Conservation (phyloP, 2,888 invertebrate genomes). For the Pollenia amentaria region DNA sequence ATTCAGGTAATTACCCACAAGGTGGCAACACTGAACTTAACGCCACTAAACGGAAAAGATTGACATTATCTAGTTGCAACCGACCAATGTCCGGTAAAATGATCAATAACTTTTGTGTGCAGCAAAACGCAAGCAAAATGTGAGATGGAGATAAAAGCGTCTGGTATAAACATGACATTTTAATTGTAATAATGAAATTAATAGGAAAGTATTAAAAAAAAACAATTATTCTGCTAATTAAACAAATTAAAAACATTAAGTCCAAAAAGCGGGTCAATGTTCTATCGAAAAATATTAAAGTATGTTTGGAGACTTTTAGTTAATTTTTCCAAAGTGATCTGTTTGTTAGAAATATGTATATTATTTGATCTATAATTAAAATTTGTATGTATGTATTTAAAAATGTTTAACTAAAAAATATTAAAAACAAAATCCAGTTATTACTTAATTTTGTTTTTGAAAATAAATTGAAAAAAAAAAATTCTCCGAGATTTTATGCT, state of each 20-base stretch:
- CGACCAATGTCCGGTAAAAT: constrained; percentile 5
- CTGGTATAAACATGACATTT: not conserved
- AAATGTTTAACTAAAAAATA: not conserved
- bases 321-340: too few species aligned
- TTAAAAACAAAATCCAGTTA: constrained; percentile 52
- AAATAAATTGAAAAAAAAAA: not conserved
- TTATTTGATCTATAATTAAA: not conserved
- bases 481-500: constrained; percentile 12
- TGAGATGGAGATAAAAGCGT: constrained; percentile 16
- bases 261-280: not conserved
- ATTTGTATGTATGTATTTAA: not conserved
- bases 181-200: not conserved
- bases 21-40: too few species aligned
- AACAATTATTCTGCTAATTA: not conserved
- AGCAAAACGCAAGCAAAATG: not conserved
- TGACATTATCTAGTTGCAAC: constrained; percentile 51
- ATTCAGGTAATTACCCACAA: too few species aligned
- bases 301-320: too few species aligned
- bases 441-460: constrained; percentile 21
- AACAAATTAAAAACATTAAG: not conserved
- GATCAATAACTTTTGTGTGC: not conserved
- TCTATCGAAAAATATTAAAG: not conserved
- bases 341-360: not conserved
- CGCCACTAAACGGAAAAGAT: constrained; percentile 3
- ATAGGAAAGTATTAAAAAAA: not conserved